Evolutionary conservation across 2,113 vertebrate species (phyloP).

Genomic region (Falcunculus frontatus): DNA sequence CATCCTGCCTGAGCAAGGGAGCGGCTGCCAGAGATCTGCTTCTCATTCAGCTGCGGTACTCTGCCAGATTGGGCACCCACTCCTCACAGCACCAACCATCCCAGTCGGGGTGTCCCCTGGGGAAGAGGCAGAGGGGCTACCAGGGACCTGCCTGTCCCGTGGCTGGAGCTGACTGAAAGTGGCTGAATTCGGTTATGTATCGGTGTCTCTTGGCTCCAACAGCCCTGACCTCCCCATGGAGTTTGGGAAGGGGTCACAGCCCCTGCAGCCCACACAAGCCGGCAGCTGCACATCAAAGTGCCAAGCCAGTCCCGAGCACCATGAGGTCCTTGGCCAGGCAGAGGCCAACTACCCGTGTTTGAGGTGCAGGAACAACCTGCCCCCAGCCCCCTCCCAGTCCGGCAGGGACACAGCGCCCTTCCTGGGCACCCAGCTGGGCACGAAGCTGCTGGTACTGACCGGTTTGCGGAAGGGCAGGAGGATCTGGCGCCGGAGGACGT

Average conservation of each 20-base stretch:
- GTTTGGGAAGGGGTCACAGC: background rate
- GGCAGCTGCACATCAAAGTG: accelerated
- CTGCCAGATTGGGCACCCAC: background rate
- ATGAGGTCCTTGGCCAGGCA: background rate
- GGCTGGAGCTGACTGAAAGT: background rate
- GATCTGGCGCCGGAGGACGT: slow-evolving; percentile 90
- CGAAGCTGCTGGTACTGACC: slow-evolving; percentile 63
- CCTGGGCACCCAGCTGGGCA: background rate
- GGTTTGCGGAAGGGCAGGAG: slow-evolving; percentile 93
- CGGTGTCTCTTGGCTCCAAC: accelerated
- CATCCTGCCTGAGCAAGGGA: background rate
- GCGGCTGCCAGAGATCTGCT: background rate
- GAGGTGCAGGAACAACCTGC: background rate
- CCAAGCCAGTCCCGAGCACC: background rate
- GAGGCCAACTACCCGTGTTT: background rate
- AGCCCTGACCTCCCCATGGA: accelerated
- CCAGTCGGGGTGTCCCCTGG: background rate
- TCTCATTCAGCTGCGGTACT: background rate
- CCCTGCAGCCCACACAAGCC: accelerated
- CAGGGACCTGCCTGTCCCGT: too few species aligned
- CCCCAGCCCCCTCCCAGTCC: accelerated
- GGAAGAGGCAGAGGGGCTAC: background rate
- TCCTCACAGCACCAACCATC: background rate
- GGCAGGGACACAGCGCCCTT: background rate
- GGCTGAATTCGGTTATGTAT: background rate